phyloP scores from a whole-genome alignment of 2,797 vertebrate genomes.

The Amniataba percoides region DNA sequence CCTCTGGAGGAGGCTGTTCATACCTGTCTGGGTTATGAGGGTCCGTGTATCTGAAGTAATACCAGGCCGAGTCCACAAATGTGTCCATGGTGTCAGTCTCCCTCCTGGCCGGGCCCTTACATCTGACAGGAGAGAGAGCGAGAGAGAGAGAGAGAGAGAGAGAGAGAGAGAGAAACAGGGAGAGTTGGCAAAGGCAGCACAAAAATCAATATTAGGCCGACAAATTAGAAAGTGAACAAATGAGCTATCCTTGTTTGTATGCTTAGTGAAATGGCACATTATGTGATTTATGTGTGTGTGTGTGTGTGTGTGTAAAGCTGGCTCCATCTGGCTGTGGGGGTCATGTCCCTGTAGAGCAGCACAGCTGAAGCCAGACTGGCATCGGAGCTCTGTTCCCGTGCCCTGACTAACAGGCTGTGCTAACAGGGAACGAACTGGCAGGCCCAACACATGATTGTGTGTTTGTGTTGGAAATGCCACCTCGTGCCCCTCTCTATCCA shows the following conservation, averaged over 20 bases:
- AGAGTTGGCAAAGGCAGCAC: constrained; percentile 33
- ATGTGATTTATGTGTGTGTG: constrained; percentile 41
- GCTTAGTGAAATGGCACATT: constrained; percentile 56
- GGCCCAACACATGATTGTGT: constrained; percentile 59
- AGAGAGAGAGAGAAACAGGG: constrained; percentile 32
- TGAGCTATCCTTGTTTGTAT: constrained; percentile 50
- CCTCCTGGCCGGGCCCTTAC: constrained; percentile 88
- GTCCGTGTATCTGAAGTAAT: constrained; percentile 96
- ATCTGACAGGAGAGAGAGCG: constrained; percentile 82
- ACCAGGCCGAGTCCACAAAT: constrained; percentile 98
- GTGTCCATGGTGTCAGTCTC: constrained; percentile 99
- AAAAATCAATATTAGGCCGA: constrained; percentile 55
- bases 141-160: constrained; percentile 37
- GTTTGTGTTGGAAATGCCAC: constrained; percentile 81
- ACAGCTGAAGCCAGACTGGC: constrained; percentile 72
- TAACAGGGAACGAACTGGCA: constrained; percentile 74
- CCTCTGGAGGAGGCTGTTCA: constrained; percentile 13
- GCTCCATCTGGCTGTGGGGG: constrained; percentile 75
- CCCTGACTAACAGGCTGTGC: constrained; percentile 77
- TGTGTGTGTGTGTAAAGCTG: constrained; percentile 30
- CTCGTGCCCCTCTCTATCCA: constrained; percentile 53
- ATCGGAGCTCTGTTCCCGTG: constrained; percentile 62
- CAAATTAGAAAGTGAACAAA: constrained; percentile 52
- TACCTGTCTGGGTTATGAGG: constrained; percentile 91
- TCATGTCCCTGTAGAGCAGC: constrained; percentile 70